These are phyloP conservation scores for Mylabris sibirica DNA, from an alignment of 2,888 invertebrate species.

Conservation along the genomic window DNA sequence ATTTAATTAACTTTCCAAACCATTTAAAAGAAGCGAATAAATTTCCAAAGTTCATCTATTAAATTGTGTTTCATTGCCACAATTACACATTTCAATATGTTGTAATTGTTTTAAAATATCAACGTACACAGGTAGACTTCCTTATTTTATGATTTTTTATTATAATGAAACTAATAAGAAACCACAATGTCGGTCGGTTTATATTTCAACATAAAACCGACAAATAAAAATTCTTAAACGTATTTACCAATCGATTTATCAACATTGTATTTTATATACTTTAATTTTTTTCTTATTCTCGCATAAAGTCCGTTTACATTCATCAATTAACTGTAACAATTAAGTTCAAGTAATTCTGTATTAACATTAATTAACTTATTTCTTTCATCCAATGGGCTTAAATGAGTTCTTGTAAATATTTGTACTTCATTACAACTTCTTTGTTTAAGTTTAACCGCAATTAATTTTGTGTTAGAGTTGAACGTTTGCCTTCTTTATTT, in stretches of 20 bases:
- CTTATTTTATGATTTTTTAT: neutral
- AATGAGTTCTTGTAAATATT: conserved; percentile 30
- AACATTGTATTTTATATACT: too few species aligned
- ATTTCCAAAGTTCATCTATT: neutral
- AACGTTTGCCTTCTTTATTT: neutral
- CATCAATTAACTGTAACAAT: neutral
- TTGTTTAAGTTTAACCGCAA: conserved; percentile 21
- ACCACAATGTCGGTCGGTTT: neutral
- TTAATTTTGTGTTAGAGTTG: conserved; percentile 16
- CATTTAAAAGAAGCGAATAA: too few species aligned
- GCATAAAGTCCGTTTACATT: neutral
- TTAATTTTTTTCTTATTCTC: neutral
- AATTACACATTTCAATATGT: neutral
- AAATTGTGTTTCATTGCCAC: neutral
- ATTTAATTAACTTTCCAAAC: too few species aligned
- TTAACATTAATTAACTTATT: conserved; percentile 35
- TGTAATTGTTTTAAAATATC: neutral
- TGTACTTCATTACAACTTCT: conserved; percentile 31
- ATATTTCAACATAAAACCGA: too few species aligned
- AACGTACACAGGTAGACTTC: neutral
- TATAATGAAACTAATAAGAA: neutral
- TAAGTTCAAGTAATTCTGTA: conserved; percentile 20
- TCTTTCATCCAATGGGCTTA: neutral
- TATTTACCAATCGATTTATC: neutral
- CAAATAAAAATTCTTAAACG: too few species aligned